Evolutionary conservation across 2,113 vertebrate genomes (phyloP), one percentile per base, ranked within the genome.

Genomic region (Dasyornis broadbenti): DNA sequence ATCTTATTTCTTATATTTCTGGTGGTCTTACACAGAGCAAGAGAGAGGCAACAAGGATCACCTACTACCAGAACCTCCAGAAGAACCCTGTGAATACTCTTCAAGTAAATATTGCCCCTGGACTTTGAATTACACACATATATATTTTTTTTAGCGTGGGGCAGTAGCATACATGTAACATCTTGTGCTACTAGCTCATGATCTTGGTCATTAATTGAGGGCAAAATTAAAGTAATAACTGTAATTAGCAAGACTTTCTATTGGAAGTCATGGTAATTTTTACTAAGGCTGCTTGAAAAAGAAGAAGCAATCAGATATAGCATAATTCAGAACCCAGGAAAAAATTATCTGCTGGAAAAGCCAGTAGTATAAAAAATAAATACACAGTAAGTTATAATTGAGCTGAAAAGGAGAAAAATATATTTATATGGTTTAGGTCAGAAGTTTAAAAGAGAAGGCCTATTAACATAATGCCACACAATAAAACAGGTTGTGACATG

Each of bases 401-500:
- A 86, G 42, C 68, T 83, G 59, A 75, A 94, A 75, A 90, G n/a
- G 15, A 78, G 42, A 78, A 87, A 96, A 91, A 84, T 60, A 65
- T 65, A 90, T 83, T 95, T 63, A 80, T 66, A 82, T 1, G 0
- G 50, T 86, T 92, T 94, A 82, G 53, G 71, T 86, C 72, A 86
- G 39, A 78, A 89, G 68, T 86, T 92, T 89, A 83, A 95, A 92
- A 59, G 63, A 78, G 89, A 96, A 87, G 35, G n/a, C 27, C 86
- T 50, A 66, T 77, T 86, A 90, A 52, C 53, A 84, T 49, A 94
- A 91, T 17, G 76, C 30, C 50, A 76, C 35, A 61, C 79, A 91
- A 90, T 91, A 92, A 95, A 95, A 75, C 37, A 90, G 66, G 24
- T n/a, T 90, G 39, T 93, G 94, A 89, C 68, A 70, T 68, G 86